Evolutionary conservation across 2,113 vertebrate genomes (phyloP), one percentile per base, ranked within the genome.

Genomic region (Sinosuthora webbiana): DNA sequence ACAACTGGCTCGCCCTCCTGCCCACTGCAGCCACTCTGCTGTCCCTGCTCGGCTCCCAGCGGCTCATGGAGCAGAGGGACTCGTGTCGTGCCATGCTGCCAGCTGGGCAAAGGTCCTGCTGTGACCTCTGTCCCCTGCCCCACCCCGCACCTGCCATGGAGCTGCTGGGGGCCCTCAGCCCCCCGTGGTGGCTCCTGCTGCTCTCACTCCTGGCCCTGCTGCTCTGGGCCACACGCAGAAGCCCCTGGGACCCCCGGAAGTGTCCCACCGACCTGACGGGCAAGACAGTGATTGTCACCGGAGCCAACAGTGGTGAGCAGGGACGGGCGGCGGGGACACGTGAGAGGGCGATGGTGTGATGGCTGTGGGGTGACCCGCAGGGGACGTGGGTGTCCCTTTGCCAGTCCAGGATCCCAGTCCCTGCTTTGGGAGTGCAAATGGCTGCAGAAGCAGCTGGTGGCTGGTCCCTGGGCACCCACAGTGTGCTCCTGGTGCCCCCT

Each of bases 231-330:
- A 59, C 50, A 27, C 90, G 94, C 41, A 96, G 78, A 30, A 55
- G 47, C 0, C 1, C 15, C 15, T 99, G 99, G 99, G 64, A 98
- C 13, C 98, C 98, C 3, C 60, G 56, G 8, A 4, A 57, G 7
- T 99, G 98, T 94, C 57, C 78, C 9, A 88, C 97, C 1, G 95
- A 97, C 16, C 98, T 99, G 65, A 97, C 83, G 0, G 98, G 99
- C 62, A 99, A 98, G 93, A 99, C 98, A 0, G 98, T 98, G 3
- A 97, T 99, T 12, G 98, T 99, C 75, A 99, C 99, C 0, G 99
- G 98, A 50, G 98, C 99, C 69, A 99, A 98, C 70, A 98, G 98
- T 68, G 99, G 99, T 99, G 73, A 97, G 96, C 10, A 1, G 53
- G n/a, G 20, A 3, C 12, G 0, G 53, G 42, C 0, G 60, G 25